These are phyloP conservation scores for Mungos mungo DNA, from an alignment of 2,113 vertebrate species.

Conservation along the genomic window DNA sequence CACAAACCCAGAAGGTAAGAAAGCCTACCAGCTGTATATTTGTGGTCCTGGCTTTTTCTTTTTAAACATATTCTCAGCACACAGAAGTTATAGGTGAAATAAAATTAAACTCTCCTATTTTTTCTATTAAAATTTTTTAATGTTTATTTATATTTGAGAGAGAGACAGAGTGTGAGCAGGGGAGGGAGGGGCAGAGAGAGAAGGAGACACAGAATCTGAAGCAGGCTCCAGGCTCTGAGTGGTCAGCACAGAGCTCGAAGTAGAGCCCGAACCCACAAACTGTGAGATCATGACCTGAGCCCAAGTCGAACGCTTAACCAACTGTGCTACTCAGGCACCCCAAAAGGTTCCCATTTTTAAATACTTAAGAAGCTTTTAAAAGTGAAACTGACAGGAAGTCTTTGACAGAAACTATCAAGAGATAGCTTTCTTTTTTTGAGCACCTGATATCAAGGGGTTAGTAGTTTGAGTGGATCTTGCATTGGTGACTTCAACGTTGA, in stretches of 20 bases:
- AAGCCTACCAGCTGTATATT: not conserved
- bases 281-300: too few species aligned
- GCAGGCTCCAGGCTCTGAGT: too few species aligned
- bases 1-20: not conserved
- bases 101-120: not conserved
- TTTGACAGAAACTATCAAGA: not conserved
- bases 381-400: not conserved
- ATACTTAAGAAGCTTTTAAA: not conserved
- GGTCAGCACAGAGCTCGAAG: too few species aligned
- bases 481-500: not conserved
- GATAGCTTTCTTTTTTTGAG: not conserved
- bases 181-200: too few species aligned
- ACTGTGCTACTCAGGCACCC: too few species aligned
- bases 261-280: too few species aligned
- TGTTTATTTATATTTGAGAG: too few species aligned
- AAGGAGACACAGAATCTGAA: too few species aligned
- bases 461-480: not conserved
- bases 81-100: not conserved
- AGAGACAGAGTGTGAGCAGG: too few species aligned
- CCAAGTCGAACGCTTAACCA: too few species aligned
- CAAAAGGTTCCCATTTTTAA: not conserved
- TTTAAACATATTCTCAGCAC: not conserved
- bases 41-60: not conserved
- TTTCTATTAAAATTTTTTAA: too few species aligned
- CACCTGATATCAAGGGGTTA: not conserved